Base-by-base conservation (phyloP, 2,113 vertebrate genomes). In the Pungitius pungitius region DNA sequence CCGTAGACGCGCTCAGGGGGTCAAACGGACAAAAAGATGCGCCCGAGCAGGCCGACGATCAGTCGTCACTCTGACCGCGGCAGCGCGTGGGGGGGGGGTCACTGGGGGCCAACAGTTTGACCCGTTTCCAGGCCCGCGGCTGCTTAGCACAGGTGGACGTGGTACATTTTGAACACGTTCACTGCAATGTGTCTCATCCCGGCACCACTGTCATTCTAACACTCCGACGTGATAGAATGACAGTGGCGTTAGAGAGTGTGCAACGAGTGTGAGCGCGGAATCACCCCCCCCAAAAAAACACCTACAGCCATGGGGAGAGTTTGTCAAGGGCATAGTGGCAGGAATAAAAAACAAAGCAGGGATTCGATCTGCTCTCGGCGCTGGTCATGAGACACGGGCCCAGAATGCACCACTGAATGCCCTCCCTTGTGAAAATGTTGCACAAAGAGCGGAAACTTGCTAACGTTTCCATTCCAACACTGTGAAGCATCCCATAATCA, bases 1-100 rank as follows among this genome's bases (percentile, higher is more conserved):
- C 95, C 95, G 26, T 95, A 95, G 85, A 95, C 90, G 84, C 94
- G 91, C 87, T n/a, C n/a, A n/a, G n/a, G n/a, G n/a, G n/a, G n/a
- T n/a, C n/a, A n/a, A n/a, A n/a, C n/a, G n/a, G n/a, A n/a, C n/a
- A n/a, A n/a, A n/a, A n/a, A n/a, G n/a, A n/a, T n/a, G n/a, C n/a
- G 95, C 82, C 87, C 94, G 69, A 70, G 68, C 43, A 70, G 27
- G 51, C 27, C 52, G 33, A n/a, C 5, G 2, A 85, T 87, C 83
- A 74, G 70, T 85, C 80, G 80, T 80, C 51, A 40, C 64, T 56
- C 75, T 85, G 75, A 81, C 66, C 80, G 76, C 83, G 80, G 80
- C 80, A 76, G 85, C 85, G 80, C 81, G 77, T 66, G 30, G 2
- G 75, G 78, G 73, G 64, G 78, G 81, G 85, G 80, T 85, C 85